Evolutionary conservation across 2,888 invertebrate species (phyloP), one percentile per base, ranked within the genome.

Genomic region (Crocallis elinguaria): DNA sequence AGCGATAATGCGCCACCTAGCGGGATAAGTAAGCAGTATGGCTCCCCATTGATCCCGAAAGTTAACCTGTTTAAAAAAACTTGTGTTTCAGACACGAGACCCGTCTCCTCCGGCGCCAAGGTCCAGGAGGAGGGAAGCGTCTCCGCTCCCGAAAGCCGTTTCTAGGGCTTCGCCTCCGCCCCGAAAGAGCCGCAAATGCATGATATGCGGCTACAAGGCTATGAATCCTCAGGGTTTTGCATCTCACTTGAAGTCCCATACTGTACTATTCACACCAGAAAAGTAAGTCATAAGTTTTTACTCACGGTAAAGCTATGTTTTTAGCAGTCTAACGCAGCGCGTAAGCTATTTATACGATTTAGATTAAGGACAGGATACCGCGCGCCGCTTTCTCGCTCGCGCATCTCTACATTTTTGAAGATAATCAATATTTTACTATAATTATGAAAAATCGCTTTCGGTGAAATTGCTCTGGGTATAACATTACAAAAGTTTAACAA

Each of bases 211-310:
- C 0, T 6, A 8, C 0, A 17, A 33, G 0, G 37, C 23, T 13
- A 75, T 73, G 42, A 61, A 50, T 0, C 0, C 17, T 0, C 67
- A 71, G 0, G 73, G 68, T 0, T 16, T 64, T 0, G 0, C 0
- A 0, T 59, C 3, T 0, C 81, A 82, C 36, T 4, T 66, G 50
- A 61, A 42, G 1, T 11, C 11, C 0, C 76, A 79, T 19, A 1
- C 3, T 0, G 72, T 69, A 0, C 39, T 30, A 0, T 75, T 57
- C 7, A 82, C 75, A 0, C 66, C 39, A 2, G 11, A 17, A 0
- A 66, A 36, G 77, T 81, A 45, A 74, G 71, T 9, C n/a, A 11
- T 12, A 49, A 9, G 7, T 19, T 19, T 4, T 5, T 19, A 19
- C 5, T 4, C 5, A 4, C 5, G 5, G 3, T 19, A 4, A 19